A percentile compares a stretch with the other conserved stretches of the same genome.
Conservation (phyloP, 2,888 invertebrate species). For the Esperia sulphurella region DNA sequence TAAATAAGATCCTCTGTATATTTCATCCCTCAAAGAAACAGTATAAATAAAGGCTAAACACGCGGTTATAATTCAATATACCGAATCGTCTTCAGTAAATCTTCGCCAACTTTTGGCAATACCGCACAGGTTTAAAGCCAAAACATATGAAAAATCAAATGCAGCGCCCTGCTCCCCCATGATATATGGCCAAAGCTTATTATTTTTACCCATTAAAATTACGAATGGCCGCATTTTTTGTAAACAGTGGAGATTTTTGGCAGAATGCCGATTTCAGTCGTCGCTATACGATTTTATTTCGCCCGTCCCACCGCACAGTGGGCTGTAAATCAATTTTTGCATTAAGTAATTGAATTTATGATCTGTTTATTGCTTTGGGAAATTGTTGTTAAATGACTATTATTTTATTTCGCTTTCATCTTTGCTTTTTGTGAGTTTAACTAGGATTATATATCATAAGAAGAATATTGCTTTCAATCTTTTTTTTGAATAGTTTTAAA, state of each 20-base stretch:
- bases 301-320: conserved; percentile 39
- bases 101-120: conserved; percentile 52
- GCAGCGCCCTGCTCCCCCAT: conserved; percentile 37
- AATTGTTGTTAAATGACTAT: conserved; percentile 66
- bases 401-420: conserved; percentile 27
- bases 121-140: conserved; percentile 45
- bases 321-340: conserved; percentile 69
- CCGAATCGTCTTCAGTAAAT: conserved; percentile 37
- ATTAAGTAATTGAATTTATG: conserved; percentile 75
- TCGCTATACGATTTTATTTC: conserved; percentile 59
- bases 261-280: conserved; percentile 53
- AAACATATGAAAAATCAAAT: conserved; percentile 71
- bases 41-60: conserved; percentile 7
- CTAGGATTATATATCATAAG: neutral
- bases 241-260: conserved; percentile 51
- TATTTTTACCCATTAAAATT: conserved; percentile 74
- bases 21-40: conserved; percentile 4
- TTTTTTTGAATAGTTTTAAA: no score
- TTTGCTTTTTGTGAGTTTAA: neutral
- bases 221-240: conserved; percentile 56
- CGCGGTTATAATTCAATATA: conserved; percentile 36
- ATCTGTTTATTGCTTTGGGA: conserved; percentile 68
- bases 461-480: no score
- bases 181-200: conserved; percentile 64
- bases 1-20: neutral